phyloP scores from a whole-genome alignment of 2,888 invertebrate species.

The Ectemnius cavifrons region DNA sequence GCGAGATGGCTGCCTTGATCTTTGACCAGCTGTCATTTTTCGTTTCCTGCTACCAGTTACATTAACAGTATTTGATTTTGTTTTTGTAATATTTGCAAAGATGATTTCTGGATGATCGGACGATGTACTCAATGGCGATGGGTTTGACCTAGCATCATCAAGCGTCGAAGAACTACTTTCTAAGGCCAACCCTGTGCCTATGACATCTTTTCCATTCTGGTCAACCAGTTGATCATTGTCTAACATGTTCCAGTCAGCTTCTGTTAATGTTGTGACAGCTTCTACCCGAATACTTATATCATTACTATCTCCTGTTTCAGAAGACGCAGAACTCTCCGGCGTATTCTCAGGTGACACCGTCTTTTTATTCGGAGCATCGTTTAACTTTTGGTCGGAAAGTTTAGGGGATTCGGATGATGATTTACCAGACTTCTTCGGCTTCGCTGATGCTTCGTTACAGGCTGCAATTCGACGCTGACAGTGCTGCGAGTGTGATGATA shows the following conservation, averaged over 20 bases:
- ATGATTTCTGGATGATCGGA: slow-evolving; percentile 54
- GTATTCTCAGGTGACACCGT: not conserved
- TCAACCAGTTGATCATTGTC: not conserved
- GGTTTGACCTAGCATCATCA: not conserved
- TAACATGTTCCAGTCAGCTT: slow-evolving; percentile 65
- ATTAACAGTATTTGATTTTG: slow-evolving; percentile 21
- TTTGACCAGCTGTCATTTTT: slow-evolving; percentile 20
- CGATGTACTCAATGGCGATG: slow-evolving; percentile 20
- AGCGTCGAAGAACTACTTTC: not conserved
- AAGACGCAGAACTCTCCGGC: slow-evolving; percentile 5
- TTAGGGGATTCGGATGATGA: not conserved
- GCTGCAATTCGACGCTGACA: slow-evolving; percentile 77
- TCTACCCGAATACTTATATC: slow-evolving; percentile 59
- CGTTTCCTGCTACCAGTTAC: slow-evolving; percentile 26
- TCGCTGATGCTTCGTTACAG: slow-evolving; percentile 27
- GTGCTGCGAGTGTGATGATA: slow-evolving; percentile 85
- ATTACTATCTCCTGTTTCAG: slow-evolving; percentile 14
- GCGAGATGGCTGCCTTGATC: not conserved
- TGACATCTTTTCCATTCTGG: slow-evolving; percentile 4
- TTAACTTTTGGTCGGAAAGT: not conserved
- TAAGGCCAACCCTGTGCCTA: too few species aligned
- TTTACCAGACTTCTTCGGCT: slow-evolving; percentile 22
- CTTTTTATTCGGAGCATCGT: not conserved
- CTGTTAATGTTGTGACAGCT: slow-evolving; percentile 59
- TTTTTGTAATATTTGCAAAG: slow-evolving; percentile 46